Evolutionary conservation across 2,888 invertebrate species (phyloP).

Genomic region (Myathropa florea): DNA sequence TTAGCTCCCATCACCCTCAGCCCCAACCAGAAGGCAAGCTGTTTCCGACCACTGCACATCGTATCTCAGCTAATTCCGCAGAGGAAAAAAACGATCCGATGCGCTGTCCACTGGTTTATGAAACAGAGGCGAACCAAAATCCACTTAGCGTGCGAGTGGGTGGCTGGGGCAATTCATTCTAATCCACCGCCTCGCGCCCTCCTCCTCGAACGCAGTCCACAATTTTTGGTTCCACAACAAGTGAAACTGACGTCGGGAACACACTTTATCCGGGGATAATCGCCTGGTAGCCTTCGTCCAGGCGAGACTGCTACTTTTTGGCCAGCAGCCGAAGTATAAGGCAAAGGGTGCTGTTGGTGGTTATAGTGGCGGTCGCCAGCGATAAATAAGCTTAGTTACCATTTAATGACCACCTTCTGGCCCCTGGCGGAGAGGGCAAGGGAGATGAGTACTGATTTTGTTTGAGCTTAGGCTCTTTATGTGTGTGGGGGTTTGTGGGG

Average conservation of each 20-base stretch:
- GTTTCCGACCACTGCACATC: not conserved
- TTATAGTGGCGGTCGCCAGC: conserved; percentile 60
- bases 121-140: conserved; percentile 49
- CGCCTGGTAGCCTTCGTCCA: conserved; percentile 52
- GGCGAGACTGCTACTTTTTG: conserved; percentile 37
- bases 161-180: conserved; percentile 41
- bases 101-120: conserved; percentile 51
- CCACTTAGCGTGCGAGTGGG: conserved; percentile 34
- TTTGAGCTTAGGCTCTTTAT: conserved; percentile 1
- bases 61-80: conserved; percentile 60
- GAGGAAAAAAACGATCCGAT: not conserved
- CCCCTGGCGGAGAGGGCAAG: too few relatives aligned
- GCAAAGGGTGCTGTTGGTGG: conserved; percentile 26
- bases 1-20: conserved; percentile 3
- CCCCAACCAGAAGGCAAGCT: not conserved
- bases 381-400: conserved; percentile 69
- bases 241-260: conserved; percentile 56
- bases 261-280: conserved; percentile 69
- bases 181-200: conserved; percentile 27
- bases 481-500: not conserved
- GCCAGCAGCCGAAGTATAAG: conserved; percentile 10
- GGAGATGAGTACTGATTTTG: conserved; percentile 39
- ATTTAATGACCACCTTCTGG: conserved; percentile 55
- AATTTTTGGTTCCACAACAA: conserved; percentile 26
- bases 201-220: not conserved